These are phyloP conservation scores for Palythoa grandis DNA, from an alignment of 92 coral and sea anemone genomes.

Conservation along the genomic window DNA sequence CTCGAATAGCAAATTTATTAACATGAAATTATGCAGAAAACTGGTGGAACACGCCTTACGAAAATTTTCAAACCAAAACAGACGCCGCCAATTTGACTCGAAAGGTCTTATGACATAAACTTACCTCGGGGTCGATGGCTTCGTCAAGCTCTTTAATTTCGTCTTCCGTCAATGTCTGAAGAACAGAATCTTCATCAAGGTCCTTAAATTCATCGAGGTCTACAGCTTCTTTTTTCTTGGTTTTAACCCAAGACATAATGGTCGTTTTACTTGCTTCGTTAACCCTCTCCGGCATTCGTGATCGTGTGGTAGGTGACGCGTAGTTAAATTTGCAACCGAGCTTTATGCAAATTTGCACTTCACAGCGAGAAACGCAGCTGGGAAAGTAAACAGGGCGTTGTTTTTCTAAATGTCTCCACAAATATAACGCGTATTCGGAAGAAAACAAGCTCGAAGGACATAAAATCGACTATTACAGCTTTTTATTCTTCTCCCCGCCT, in stretches of 20 bases:
- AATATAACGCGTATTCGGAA: neutral
- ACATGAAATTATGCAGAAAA: constrained; percentile 25
- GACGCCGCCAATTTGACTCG: neutral
- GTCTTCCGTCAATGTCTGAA: constrained; percentile 84
- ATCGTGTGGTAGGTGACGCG: constrained; percentile 15
- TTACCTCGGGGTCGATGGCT: constrained; percentile 97
- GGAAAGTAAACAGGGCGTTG: constrained; percentile 6
- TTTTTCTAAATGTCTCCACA: neutral
- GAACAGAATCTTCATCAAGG: constrained; percentile 79
- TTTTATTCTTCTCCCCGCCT: constrained; percentile 2
- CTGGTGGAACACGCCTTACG: constrained; percentile 21
- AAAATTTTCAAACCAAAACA: neutral
- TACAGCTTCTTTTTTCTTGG: constrained; percentile 61
- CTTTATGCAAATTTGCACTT: constrained; percentile 39
- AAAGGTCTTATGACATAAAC: neutral
- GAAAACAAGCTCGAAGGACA: neutral
- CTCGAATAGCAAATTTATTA: neutral
- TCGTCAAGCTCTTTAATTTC: constrained; percentile 84
- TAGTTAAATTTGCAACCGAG: constrained; percentile 36
- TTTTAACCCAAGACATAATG: constrained; percentile 85
- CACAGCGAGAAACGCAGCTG: constrained; percentile 9
- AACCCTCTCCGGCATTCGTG: constrained; percentile 39
- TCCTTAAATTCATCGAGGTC: constrained; percentile 77
- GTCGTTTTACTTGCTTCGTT: neutral
- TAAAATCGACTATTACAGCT: neutral